phyloP scores from a whole-genome alignment of 1,140 invertebrate species.

The Orussus abietinus region DNA sequence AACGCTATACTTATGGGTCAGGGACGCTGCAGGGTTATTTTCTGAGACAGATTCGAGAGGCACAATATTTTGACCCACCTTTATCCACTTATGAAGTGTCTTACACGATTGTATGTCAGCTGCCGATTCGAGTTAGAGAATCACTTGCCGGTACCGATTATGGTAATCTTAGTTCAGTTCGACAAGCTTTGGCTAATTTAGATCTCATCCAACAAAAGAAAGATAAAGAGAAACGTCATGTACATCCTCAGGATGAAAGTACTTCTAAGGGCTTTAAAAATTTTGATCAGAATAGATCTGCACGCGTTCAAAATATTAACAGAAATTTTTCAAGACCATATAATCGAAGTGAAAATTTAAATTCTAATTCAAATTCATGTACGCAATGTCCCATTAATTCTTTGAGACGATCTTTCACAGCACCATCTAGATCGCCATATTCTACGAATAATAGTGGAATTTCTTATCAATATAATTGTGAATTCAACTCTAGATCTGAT shows the following conservation, averaged over 20 bases:
- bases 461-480: not conserved
- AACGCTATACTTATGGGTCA: constrained; percentile 1
- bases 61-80: constrained; percentile 9
- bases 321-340: constrained; percentile 1
- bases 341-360: not conserved
- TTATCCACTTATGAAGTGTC: constrained; percentile 6
- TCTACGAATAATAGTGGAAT: not conserved
- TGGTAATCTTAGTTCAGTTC: not conserved
- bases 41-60: constrained; percentile 9
- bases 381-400: too few species aligned
- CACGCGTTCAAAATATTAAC: too few species aligned
- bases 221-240: constrained; percentile 7
- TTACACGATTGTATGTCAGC: constrained; percentile 13
- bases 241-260: too few species aligned
- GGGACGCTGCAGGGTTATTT: constrained; percentile 13
- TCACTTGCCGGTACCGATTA: constrained; percentile 12
- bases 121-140: constrained; percentile 7
- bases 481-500: not conserved
- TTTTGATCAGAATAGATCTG: too few species aligned
- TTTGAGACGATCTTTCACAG: too few species aligned
- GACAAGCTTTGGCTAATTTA: constrained; percentile 7
- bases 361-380: too few species aligned
- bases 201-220: constrained; percentile 9
- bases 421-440: not conserved
- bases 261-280: too few species aligned